A percentile compares a stretch with the other conserved stretches of the same genome.
Conservation (phyloP, 2,888 invertebrate genomes). For the Drosophila quinaria region DNA sequence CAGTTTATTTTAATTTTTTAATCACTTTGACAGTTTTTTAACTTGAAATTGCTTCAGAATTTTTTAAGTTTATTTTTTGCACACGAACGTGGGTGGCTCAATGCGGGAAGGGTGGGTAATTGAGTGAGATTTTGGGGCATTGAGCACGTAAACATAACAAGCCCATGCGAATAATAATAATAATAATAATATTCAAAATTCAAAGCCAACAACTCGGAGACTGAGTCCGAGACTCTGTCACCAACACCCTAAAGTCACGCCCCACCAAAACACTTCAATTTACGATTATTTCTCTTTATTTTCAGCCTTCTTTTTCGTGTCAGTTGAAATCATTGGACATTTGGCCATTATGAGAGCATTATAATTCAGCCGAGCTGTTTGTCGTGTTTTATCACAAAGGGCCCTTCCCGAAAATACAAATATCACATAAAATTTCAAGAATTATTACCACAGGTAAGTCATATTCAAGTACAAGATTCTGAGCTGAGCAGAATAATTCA, state of each 20-base stretch:
- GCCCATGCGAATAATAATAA: conserved; percentile 45
- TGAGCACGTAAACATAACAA: conserved; percentile 66
- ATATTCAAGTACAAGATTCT: conserved; percentile 5
- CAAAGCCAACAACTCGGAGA: conserved; percentile 31
- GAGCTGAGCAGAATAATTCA: conserved; percentile 57
- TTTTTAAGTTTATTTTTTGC: conserved; percentile 36
- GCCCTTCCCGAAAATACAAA: conserved; percentile 33
- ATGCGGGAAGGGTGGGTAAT: conserved; percentile 44
- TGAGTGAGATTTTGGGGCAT: conserved; percentile 49
- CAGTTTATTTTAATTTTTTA: conserved; percentile 50
- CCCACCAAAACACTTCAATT: conserved; percentile 63
- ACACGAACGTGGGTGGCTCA: conserved; percentile 50
- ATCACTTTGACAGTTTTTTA: conserved; percentile 56
- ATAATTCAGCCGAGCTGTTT: conserved; percentile 51
- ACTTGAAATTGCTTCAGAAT: conserved; percentile 43
- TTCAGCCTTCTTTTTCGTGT: conserved; percentile 38
- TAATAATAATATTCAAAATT: conserved; percentile 45
- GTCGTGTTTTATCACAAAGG: conserved; percentile 39
- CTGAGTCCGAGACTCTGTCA: conserved; percentile 43
- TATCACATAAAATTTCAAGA: conserved; percentile 41
- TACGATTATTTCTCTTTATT: conserved; percentile 56
- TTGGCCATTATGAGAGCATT: conserved; percentile 49
- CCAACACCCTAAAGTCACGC: conserved; percentile 76
- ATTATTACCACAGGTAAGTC: conserved; percentile 35
- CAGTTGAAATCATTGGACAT: conserved; percentile 43